Conservation (phyloP, 2,888 invertebrate species). For the Sphecodes monilicornis region DNA sequence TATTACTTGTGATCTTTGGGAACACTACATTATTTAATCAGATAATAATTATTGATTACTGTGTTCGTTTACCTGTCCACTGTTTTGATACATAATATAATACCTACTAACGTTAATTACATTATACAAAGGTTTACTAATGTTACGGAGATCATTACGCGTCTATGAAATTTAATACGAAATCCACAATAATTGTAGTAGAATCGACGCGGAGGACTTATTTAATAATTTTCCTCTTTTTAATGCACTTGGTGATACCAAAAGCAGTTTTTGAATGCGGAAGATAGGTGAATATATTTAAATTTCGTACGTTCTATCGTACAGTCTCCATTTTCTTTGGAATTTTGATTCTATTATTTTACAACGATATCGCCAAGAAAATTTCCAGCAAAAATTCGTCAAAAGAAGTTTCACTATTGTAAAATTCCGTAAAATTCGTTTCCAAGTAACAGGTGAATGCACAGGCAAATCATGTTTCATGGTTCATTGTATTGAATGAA, state of each 20-base stretch:
- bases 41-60: neutral
- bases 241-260: neutral
- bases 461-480: slow-evolving; percentile 27
- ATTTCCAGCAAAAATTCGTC: neutral
- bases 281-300: neutral
- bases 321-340: slow-evolving; percentile 9
- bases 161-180: neutral
- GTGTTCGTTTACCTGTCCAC: neutral
- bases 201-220: neutral
- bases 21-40: neutral
- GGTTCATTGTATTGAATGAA: slow-evolving; percentile 31
- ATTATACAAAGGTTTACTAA: neutral
- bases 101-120: neutral
- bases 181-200: neutral
- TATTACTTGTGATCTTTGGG: neutral
- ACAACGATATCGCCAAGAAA: slow-evolving; percentile 25
- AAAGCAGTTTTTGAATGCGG: neutral
- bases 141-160: neutral
- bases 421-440: slow-evolving; percentile 5
- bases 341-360: slow-evolving; percentile 34
- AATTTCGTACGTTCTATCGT: neutral
- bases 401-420: slow-evolving; percentile 29
- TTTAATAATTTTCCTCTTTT: neutral
- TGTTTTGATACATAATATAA: neutral
- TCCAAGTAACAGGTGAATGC: neutral